Conservation (phyloP, 2,888 invertebrate genomes). For the Drosophila robusta region DNA sequence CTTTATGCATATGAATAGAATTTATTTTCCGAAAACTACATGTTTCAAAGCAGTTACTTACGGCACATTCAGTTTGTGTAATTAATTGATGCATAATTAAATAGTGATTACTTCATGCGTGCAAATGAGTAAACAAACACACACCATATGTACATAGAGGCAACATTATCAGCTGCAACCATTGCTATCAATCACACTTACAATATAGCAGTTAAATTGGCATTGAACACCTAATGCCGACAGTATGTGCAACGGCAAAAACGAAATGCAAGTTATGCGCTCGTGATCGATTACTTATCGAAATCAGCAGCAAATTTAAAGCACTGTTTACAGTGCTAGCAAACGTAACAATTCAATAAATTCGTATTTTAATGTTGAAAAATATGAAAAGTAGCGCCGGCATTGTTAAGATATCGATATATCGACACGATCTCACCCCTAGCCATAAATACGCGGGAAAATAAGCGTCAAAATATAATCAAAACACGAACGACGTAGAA, state of each 20-base stretch:
- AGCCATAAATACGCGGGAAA: slow-evolving; percentile 46
- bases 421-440: slow-evolving; percentile 24
- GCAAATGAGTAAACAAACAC: slow-evolving; percentile 23
- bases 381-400: not conserved
- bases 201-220: slow-evolving; percentile 3
- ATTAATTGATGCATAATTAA: slow-evolving; percentile 32
- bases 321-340: not conserved
- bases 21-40: not conserved
- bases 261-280: not conserved
- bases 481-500: slow-evolving; percentile 3
- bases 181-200: slow-evolving; percentile 55
- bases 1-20: not conserved
- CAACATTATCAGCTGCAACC: slow-evolving; percentile 2
- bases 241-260: not conserved
- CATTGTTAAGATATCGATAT: slow-evolving; percentile 10
- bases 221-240: slow-evolving; percentile 1
- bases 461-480: slow-evolving; percentile 37
- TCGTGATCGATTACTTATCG: slow-evolving; percentile 6
- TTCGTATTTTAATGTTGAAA: not conserved
- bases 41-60: not conserved
- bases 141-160: not conserved
- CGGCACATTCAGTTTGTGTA: slow-evolving; percentile 4
- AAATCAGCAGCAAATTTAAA: not conserved
- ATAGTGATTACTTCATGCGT: slow-evolving; percentile 42
- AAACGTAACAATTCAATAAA: not conserved